These are phyloP conservation scores for Parthenolecanium corni DNA, from an alignment of 2,888 invertebrate genomes.

Conservation along the genomic window DNA sequence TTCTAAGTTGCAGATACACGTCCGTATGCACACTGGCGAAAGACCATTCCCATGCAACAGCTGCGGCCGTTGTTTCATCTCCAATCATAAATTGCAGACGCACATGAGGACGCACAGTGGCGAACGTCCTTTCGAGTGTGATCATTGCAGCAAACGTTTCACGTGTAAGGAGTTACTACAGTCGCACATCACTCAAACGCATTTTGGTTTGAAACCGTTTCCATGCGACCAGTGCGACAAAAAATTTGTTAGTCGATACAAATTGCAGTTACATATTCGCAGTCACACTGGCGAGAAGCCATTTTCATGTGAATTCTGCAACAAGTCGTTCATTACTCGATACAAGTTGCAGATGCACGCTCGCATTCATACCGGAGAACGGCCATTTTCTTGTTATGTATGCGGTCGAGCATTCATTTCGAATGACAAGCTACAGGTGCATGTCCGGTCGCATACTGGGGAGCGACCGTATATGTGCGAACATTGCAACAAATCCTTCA, in stretches of 20 bases:
- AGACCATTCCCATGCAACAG: constrained; percentile 1
- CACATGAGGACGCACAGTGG: background rate
- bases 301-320: background rate
- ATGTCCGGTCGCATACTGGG: constrained; percentile 8
- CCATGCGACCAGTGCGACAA: constrained; percentile 3
- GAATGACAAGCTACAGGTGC: constrained; percentile 5
- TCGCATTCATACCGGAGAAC: constrained; percentile 10
- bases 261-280: constrained; percentile 12
- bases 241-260: constrained; percentile 9
- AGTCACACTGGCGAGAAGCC: constrained; percentile 14
- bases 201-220: constrained; percentile 2
- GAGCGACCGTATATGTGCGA: constrained; percentile 13
- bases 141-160: background rate
- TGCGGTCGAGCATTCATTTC: constrained; percentile 7
- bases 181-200: background rate
- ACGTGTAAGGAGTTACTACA: background rate
- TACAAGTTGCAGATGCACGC: constrained; percentile 3
- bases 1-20: background rate
- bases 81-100: background rate
- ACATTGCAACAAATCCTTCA: constrained; percentile 13
- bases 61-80: constrained; percentile 7
- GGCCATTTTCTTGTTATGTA: constrained; percentile 1
- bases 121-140: background rate
- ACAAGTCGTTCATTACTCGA: constrained; percentile 5
- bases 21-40: constrained; percentile 10